Conservation (phyloP, 1,140 invertebrate genomes). For the Anastatus disparis region DNA sequence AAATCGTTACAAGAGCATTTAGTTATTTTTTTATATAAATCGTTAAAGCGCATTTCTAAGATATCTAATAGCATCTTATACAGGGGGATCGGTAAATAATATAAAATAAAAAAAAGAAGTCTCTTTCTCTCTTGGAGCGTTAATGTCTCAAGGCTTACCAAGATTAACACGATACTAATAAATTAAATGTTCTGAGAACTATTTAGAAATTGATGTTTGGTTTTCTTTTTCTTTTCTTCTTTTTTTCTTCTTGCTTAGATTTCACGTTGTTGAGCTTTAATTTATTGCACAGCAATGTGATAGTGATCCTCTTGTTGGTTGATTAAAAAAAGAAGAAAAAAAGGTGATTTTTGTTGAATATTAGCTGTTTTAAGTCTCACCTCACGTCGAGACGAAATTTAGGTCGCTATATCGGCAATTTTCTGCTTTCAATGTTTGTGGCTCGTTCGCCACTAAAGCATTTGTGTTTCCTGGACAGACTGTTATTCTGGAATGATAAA, state of each 20-base stretch:
- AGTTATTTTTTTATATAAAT: no score
- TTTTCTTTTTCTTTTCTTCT: no score
- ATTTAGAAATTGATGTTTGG: no score
- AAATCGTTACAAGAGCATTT: no score
- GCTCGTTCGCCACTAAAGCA: conserved; percentile 58
- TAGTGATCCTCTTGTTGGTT: neutral
- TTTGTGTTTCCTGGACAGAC: conserved; percentile 58
- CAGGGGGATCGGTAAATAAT: no score
- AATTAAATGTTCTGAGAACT: neutral
- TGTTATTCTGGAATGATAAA: conserved; percentile 57
- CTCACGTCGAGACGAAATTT: conserved; percentile 55
- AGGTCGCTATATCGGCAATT: conserved; percentile 52
- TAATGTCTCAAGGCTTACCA: conserved; percentile 7
- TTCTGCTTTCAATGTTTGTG: conserved; percentile 57
- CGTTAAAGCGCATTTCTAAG: no score
- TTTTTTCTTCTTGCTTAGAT: no score
- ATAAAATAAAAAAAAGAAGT: no score
- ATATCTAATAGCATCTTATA: no score
- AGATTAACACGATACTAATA: neutral
- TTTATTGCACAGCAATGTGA: neutral
- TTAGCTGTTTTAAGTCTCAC: neutral
- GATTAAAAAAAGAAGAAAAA: no score
- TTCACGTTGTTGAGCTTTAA: no score
- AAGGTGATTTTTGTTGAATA: neutral
- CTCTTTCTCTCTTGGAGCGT: neutral